Percentiles rank a stretch among this genome's conserved stretches.
These are phyloP conservation scores for Acanthornis magna DNA, from an alignment of 2,797 vertebrate genomes.

Conservation along the genomic window DNA sequence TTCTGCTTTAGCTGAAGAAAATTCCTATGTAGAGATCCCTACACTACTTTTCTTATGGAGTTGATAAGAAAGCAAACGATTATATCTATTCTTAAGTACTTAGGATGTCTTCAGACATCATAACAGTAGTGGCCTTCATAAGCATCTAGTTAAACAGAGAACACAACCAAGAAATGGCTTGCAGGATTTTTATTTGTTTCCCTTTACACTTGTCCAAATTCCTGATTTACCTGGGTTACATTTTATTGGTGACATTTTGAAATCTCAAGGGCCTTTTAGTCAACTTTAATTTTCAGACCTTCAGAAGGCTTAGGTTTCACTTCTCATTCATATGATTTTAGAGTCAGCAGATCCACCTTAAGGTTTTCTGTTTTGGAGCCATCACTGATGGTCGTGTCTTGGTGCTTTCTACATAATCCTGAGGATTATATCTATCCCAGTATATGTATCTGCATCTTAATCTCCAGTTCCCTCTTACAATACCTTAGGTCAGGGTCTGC, in stretches of 20 bases:
- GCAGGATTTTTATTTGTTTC: neutral
- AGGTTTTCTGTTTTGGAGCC: neutral
- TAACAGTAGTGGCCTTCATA: neutral
- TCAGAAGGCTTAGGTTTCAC: neutral
- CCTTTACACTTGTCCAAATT: neutral
- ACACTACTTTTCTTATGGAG: neutral
- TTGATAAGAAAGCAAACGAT: neutral
- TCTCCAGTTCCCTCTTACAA: neutral
- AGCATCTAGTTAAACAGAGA: neutral
- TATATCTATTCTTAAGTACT: neutral
- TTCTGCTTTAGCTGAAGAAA: neutral
- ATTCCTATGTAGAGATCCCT: neutral
- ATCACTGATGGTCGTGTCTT: neutral
- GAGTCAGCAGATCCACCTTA: neutral
- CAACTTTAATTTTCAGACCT: neutral
- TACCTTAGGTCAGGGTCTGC: neutral
- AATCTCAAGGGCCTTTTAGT: neutral
- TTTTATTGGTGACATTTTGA: neutral
- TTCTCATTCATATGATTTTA: neutral
- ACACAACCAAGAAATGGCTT: neutral
- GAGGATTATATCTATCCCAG: neutral
- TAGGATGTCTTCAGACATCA: neutral
- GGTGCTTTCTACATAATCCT: neutral
- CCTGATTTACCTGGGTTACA: neutral
- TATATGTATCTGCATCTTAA: neutral